Base-by-base conservation (phyloP, 2,888 invertebrate species). In the Desoria tigrina region DNA sequence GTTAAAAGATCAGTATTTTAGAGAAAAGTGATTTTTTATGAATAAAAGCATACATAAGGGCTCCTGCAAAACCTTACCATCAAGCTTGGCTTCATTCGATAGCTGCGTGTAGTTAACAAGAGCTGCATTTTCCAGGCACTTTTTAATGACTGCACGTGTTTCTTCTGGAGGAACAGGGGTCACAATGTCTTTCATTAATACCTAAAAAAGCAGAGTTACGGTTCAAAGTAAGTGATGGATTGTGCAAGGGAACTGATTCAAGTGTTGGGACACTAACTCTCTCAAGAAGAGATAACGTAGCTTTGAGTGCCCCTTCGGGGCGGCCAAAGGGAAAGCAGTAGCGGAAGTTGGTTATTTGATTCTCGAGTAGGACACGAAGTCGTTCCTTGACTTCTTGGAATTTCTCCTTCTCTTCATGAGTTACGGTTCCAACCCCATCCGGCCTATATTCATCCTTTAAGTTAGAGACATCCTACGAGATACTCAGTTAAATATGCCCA, bases 271-370 rank as follows among this genome's bases (percentile, higher is more conserved):
- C n/a, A 11, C 80, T 79, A 78, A 86, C 86, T 78, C 98, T 86
- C 83, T 99, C 99, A 69, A 99, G 82, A 50, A 99, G 84, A 14
- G 97, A 96, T 71, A 99, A 82, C 7, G 99, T 98, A 21, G 96
- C 92, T 80, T 98, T 99, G 72, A 99, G 83, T 56, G 97, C 92
- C 58, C 98, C 99, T 81, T 99, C 99, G 7, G 99, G 99, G 77
- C 99, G 86, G 70, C 99, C 99, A 81, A 99, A 99, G 69, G 99
- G 99, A 84, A 99, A 99, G 79, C 95, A 94, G 80, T 90, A 97
- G 83, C 94, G 88, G 84, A 99, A 99, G 85, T 99, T 96, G 27
- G 98, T 99, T 78, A 99, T 97, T 86, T 99, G 98, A 82, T 94
- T 90, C 82, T 99, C 98, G 75, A 99, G 84, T 74, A 98, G 84